These are phyloP conservation scores for Phyllotreta cruciferae DNA, from an alignment of 2,888 invertebrate species.

Conservation along the genomic window DNA sequence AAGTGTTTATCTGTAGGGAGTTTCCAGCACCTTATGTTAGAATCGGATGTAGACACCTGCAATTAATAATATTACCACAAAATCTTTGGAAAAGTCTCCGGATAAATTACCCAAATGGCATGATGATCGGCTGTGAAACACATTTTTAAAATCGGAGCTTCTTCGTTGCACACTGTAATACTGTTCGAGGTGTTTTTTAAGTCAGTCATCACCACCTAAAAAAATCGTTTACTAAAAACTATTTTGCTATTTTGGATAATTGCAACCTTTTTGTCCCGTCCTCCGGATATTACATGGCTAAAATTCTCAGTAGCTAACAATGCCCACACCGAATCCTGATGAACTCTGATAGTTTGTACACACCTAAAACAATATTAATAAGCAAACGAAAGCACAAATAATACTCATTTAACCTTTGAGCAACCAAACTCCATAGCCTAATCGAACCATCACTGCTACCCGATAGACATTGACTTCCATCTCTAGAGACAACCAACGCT, in stretches of 20 bases:
- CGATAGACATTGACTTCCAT: conserved; percentile 95
- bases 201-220: conserved; percentile 85
- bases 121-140: conserved; percentile 74
- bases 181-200: conserved; percentile 84
- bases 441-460: conserved; percentile 98
- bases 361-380: conserved; percentile 55
- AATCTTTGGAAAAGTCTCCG: conserved; percentile 4
- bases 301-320: conserved; percentile 92
- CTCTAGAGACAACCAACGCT: conserved; percentile 91
- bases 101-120: conserved; percentile 59
- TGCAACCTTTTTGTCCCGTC: conserved; percentile 81
- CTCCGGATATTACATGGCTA: conserved; percentile 93
- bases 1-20: conserved; percentile 59
- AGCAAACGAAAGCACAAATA: too few relatives aligned
- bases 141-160: conserved; percentile 86
- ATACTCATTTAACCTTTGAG: conserved; percentile 77
- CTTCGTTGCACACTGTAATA: conserved; percentile 89
- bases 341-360: conserved; percentile 90
- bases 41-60: conserved; percentile 72
- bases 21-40: conserved; percentile 61
- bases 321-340: conserved; percentile 97
- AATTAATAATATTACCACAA: neutral
- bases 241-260: neutral
- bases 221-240: too few relatives aligned
- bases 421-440: conserved; percentile 95